A percentile compares a stretch with the other conserved stretches of the same genome.
phyloP scores from a whole-genome alignment of 2,797 vertebrate genomes.

The Phrynocephalus vlangalii region DNA sequence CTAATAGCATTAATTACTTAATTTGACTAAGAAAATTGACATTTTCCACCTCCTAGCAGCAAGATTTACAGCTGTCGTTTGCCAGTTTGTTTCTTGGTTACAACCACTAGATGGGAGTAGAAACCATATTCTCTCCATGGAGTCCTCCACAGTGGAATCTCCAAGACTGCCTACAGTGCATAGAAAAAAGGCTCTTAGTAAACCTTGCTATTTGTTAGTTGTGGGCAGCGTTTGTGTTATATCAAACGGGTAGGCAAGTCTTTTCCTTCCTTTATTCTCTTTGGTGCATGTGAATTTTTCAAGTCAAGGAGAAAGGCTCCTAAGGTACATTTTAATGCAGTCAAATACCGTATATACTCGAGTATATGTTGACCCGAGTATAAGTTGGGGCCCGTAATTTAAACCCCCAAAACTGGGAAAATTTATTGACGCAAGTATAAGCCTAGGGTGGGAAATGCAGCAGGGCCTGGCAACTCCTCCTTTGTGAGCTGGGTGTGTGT shows the following conservation, averaged over 20 bases:
- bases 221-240: conserved; percentile 41
- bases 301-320: background rate
- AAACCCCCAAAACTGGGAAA: too few species aligned
- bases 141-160: background rate
- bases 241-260: conserved; percentile 44
- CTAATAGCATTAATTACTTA: conserved; percentile 61
- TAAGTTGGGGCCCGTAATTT: too few species aligned
- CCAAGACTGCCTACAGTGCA: fast-evolving
- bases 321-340: conserved; percentile 18
- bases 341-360: background rate
- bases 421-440: too few species aligned
- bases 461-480: too few species aligned
- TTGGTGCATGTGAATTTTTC: background rate
- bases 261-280: background rate
- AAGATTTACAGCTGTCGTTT: background rate
- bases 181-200: fast-evolving
- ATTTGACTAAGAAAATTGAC: conserved; percentile 36
- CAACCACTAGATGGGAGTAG: conserved; percentile 78
- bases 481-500: too few species aligned
- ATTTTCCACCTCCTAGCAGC: background rate
- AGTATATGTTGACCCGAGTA: too few species aligned
- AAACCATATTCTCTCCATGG: conserved; percentile 46
- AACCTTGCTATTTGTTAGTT: conserved; percentile 60
- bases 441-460: too few species aligned
- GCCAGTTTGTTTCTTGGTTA: fast-evolving